These are phyloP conservation scores for Phataginus tetradactyla DNA, from an alignment of 2,797 vertebrate genomes.

Conservation along the genomic window DNA sequence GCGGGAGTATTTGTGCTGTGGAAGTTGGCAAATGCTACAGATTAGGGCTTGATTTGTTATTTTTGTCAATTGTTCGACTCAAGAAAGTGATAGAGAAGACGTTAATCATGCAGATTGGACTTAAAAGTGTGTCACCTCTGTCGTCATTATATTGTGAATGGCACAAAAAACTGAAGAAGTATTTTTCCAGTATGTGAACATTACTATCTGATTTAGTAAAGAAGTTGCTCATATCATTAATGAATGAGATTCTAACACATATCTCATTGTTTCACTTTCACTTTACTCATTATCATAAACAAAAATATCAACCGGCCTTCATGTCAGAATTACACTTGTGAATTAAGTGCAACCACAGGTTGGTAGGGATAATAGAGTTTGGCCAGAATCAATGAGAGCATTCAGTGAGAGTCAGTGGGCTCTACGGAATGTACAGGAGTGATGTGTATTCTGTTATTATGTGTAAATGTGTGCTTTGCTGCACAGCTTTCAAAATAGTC, in stretches of 20 bases:
- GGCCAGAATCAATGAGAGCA: slow-evolving; percentile 55
- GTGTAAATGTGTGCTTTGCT: not conserved
- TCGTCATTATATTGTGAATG: not conserved
- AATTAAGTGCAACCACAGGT: slow-evolving; percentile 41
- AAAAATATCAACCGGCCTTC: not conserved
- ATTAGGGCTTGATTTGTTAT: not conserved
- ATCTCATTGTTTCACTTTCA: not conserved
- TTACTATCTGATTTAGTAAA: slow-evolving; percentile 16
- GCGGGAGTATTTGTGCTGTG: not conserved
- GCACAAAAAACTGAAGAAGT: not conserved
- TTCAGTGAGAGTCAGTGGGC: slow-evolving; percentile 32
- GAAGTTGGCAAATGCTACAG: not conserved
- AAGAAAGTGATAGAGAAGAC: slow-evolving; percentile 2
- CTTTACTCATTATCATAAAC: not conserved
- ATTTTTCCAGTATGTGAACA: slow-evolving; percentile 7
- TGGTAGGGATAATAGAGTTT: slow-evolving; percentile 25
- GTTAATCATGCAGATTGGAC: not conserved
- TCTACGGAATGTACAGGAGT: not conserved
- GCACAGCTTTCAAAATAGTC: not conserved
- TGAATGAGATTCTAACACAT: not conserved
- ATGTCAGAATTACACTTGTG: not conserved
- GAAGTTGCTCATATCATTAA: not conserved
- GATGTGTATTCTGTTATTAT: slow-evolving; percentile 16
- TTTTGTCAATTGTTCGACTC: not conserved
- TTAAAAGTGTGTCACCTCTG: not conserved